Base-by-base conservation (phyloP, 2,888 invertebrate species). In the Tenthredo mesomela region DNA sequence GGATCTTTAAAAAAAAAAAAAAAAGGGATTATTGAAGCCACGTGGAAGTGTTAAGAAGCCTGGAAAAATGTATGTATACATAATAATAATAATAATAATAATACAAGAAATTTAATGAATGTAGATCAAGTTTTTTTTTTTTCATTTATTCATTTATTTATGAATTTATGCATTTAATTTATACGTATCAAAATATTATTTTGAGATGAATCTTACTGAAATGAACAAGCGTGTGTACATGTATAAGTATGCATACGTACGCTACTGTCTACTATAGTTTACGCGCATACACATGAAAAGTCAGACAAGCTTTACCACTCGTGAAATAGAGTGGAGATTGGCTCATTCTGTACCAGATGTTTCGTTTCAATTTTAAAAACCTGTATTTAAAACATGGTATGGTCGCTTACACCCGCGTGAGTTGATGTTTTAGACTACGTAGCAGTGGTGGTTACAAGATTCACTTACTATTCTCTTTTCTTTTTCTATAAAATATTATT, bases 21-120 rank as follows among this genome's bases (percentile, higher is more conserved):
- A n/a, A n/a, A n/a, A n/a, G n/a, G 50, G 25, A 70, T 84, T 75
- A 84, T 54, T 73, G 77, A 65, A 67, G 90, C 91, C 91, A 91
- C 91, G 91, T 91, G 91, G 90, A 43, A 91, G 89, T 88, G 88
- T 90, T 85, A 89, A 89, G 89, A 88, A 90, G 90, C 88, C 87
- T 88, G 88, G 89, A 88, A 91, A 91, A 91, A 91, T 91, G 91
- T 91, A 80, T 87, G 91, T 86, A 37, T 37, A n/a, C n/a, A n/a
- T n/a, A n/a, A n/a, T n/a, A n/a, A n/a, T n/a, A n/a, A n/a, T n/a
- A n/a, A n/a, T n/a, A n/a, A n/a, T n/a, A n/a, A n/a, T n/a, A n/a
- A n/a, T n/a, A n/a, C n/a, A n/a, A n/a, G 21, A 61, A 12, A 61
- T 61, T 61, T 10, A 25, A 61, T 12, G 25, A 12, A 61, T 25